Percentiles rank a stretch among this genome's conserved stretches.
These are phyloP conservation scores for Holcopasites calliopsidis DNA, from an alignment of 1,140 invertebrate genomes.

Conservation along the genomic window DNA sequence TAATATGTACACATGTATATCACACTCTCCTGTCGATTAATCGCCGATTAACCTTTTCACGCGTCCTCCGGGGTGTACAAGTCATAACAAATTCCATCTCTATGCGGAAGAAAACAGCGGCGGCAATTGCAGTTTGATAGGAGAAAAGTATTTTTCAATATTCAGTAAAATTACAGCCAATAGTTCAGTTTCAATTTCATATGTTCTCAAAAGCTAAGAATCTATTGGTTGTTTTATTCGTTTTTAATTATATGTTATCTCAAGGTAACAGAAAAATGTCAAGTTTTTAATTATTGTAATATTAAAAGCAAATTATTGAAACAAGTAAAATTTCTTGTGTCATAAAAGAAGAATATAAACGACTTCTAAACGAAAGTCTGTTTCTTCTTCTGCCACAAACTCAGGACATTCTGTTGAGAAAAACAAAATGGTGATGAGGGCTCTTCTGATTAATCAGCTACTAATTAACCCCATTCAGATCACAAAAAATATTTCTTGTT, in stretches of 20 bases:
- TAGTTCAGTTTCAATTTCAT: too few species aligned
- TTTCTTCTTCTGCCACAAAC: neutral
- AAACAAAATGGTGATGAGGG: neutral
- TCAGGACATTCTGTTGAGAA: neutral
- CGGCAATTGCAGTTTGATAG: neutral
- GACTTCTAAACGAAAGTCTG: neutral
- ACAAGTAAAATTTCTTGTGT: neutral
- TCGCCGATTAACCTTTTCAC: slow-evolving; percentile 31
- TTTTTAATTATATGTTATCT: too few species aligned
- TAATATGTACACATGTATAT: too few species aligned
- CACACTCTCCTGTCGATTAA: slow-evolving; percentile 15
- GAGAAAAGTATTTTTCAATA: neutral
- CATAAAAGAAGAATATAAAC: neutral
- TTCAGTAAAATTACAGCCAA: neutral
- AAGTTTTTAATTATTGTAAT: too few species aligned
- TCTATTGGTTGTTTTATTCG: too few species aligned
- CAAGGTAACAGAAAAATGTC: too few species aligned
- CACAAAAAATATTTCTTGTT: neutral
- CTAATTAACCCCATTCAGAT: neutral
- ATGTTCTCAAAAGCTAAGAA: too few species aligned
- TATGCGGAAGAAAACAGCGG: neutral
- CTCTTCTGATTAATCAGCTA: neutral
- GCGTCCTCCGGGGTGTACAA: neutral
- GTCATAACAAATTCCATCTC: slow-evolving; percentile 10
- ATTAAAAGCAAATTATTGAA: neutral